phyloP scores from a whole-genome alignment of 2,113 vertebrate species.

The Pseudopodoces humilis region DNA sequence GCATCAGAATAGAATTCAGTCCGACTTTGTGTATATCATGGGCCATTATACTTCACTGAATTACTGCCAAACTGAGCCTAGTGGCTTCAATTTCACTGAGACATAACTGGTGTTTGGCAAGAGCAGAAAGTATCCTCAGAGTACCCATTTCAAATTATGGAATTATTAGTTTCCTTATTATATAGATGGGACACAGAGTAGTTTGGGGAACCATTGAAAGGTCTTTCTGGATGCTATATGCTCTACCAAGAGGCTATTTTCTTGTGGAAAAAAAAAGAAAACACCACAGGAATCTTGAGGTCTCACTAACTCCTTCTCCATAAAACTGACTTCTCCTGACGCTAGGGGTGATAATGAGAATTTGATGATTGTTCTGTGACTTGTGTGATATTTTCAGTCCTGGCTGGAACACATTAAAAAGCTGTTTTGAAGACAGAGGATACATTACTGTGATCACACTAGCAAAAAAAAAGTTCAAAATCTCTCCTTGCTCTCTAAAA shows the following conservation, averaged over 20 bases:
- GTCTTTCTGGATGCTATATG: slow-evolving; percentile 20
- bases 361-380: slow-evolving; percentile 57
- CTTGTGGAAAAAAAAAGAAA: not conserved
- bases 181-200: slow-evolving; percentile 29
- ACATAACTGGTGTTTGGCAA: slow-evolving; percentile 37
- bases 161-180: slow-evolving; percentile 60
- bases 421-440: slow-evolving; percentile 43
- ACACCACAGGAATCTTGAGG: slow-evolving; percentile 32
- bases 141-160: slow-evolving; percentile 41
- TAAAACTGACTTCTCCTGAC: slow-evolving; percentile 47
- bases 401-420: slow-evolving; percentile 53
- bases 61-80: slow-evolving; percentile 34
- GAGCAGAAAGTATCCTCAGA: slow-evolving; percentile 49
- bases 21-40: not conserved
- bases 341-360: slow-evolving; percentile 47
- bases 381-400: slow-evolving; percentile 52
- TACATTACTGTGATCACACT: slow-evolving; percentile 53
- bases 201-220: slow-evolving; percentile 43
- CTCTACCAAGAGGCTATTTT: slow-evolving; percentile 29
- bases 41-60: not conserved
- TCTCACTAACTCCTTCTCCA: slow-evolving; percentile 26
- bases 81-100: slow-evolving; percentile 32
- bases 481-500: slow-evolving; percentile 23
- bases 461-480: slow-evolving; percentile 35
- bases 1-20: not conserved